A percentile compares a stretch with the other conserved stretches of the same genome.
phyloP scores from a whole-genome alignment of 53 echinoderm and acorn worm genomes.

The Echinometra lucunter region DNA sequence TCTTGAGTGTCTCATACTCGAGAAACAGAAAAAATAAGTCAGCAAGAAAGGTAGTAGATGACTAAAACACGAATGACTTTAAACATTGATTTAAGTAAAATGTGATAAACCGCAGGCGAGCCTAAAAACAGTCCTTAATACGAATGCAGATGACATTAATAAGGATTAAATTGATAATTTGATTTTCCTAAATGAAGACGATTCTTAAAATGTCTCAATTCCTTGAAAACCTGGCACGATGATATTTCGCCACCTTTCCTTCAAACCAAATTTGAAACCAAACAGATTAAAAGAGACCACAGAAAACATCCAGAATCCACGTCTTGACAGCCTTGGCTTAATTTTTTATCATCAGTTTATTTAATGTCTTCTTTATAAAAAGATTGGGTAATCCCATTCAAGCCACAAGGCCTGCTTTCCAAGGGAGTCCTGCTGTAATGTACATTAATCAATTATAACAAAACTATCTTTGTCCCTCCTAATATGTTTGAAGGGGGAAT shows the following conservation, averaged over 20 bases:
- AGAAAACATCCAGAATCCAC: background rate
- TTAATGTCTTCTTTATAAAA: too few relatives aligned
- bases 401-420: too few relatives aligned
- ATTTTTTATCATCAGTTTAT: too few relatives aligned
- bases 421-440: too few relatives aligned
- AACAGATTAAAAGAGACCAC: background rate
- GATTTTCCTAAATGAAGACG: background rate
- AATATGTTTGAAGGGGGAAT: background rate
- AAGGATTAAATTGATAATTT: background rate
- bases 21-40: too few relatives aligned
- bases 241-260: background rate
- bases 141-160: background rate
- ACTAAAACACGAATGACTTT: background rate
- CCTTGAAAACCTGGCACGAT: background rate
- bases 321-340: too few relatives aligned
- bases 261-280: background rate
- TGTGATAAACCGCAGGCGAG: too few relatives aligned
- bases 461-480: background rate
- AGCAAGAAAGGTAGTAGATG: too few relatives aligned
- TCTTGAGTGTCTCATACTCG: too few relatives aligned
- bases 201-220: background rate
- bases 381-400: too few relatives aligned
- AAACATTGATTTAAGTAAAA: too few relatives aligned
- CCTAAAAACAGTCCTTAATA: background rate
- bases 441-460: background rate